Conservation (phyloP, 2,888 invertebrate genomes). For the Timandra comae region DNA sequence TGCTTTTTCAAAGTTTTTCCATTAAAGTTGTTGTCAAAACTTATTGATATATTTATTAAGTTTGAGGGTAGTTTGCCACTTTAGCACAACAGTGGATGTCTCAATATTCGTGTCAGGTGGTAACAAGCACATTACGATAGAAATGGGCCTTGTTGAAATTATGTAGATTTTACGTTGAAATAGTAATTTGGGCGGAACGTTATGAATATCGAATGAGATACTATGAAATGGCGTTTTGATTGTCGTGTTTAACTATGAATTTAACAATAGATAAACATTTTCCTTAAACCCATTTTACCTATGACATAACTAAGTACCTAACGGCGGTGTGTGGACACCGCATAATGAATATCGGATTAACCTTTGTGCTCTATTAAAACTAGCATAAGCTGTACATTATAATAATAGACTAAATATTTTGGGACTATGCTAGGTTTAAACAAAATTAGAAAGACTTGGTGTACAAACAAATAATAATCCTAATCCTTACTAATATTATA, state of each 20-base stretch:
- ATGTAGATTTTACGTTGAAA: constrained; percentile 9
- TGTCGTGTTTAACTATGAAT: background rate
- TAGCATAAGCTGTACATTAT: too few species aligned
- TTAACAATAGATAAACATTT: too few species aligned
- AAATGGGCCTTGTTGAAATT: constrained; percentile 14
- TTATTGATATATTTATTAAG: constrained; percentile 52
- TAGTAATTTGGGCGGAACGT: constrained; percentile 10
- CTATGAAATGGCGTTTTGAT: constrained; percentile 7
- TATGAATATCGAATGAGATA: constrained; percentile 7
- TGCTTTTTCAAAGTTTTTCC: constrained; percentile 49
- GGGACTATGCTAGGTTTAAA: too few species aligned
- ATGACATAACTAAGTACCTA: too few species aligned
- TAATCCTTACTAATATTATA: too few species aligned
- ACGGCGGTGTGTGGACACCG: too few species aligned
- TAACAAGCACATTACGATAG: constrained; percentile 16
- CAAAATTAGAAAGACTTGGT: too few species aligned
- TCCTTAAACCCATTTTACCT: background rate
- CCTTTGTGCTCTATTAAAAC: too few species aligned
- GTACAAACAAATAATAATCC: too few species aligned
- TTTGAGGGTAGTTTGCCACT: constrained; percentile 37
- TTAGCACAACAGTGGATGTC: constrained; percentile 21
- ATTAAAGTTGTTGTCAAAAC: constrained; percentile 51
- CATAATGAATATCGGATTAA: too few species aligned
- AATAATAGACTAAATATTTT: too few species aligned
- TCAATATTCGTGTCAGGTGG: constrained; percentile 22